phyloP scores from a whole-genome alignment of 2,113 vertebrate genomes.

The Colius striatus region DNA sequence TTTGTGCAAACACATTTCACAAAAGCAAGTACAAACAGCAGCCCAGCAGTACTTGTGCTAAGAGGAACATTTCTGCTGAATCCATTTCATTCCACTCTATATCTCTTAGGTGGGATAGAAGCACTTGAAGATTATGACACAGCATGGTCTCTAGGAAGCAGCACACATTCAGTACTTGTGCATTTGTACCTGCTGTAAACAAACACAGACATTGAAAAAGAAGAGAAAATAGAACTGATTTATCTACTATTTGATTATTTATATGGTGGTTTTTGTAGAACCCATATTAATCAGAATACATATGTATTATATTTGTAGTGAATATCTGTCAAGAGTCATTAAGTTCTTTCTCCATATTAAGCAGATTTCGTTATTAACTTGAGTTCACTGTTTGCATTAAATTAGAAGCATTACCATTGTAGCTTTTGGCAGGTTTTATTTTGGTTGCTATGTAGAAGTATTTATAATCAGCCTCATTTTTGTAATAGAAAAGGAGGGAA shows the following conservation, averaged over 20 bases:
- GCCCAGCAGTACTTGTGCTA: not conserved
- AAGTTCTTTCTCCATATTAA: not conserved
- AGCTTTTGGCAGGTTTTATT: not conserved
- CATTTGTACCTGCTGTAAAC: not conserved
- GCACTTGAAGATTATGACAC: not conserved
- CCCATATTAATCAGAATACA: not conserved
- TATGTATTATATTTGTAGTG: not conserved
- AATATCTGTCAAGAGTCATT: not conserved
- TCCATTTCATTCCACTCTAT: not conserved
- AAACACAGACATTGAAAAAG: not conserved
- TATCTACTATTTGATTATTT: not conserved
- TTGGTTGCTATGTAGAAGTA: not conserved
- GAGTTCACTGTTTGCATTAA: not conserved
- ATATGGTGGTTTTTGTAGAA: not conserved
- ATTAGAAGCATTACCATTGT: not conserved
- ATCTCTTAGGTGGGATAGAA: not conserved
- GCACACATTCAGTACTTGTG: not conserved
- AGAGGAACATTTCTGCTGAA: not conserved
- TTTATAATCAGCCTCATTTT: not conserved
- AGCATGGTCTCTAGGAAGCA: not conserved
- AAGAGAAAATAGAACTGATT: not conserved
- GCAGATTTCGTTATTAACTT: not conserved
- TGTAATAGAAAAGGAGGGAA: not conserved
- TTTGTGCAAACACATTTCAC: not conserved
- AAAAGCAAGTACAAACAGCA: not conserved